Percentiles rank a stretch among this genome's conserved stretches.
Evolutionary conservation across 2,113 vertebrate genomes (phyloP).

Genomic region (Taurulus bubalis): DNA sequence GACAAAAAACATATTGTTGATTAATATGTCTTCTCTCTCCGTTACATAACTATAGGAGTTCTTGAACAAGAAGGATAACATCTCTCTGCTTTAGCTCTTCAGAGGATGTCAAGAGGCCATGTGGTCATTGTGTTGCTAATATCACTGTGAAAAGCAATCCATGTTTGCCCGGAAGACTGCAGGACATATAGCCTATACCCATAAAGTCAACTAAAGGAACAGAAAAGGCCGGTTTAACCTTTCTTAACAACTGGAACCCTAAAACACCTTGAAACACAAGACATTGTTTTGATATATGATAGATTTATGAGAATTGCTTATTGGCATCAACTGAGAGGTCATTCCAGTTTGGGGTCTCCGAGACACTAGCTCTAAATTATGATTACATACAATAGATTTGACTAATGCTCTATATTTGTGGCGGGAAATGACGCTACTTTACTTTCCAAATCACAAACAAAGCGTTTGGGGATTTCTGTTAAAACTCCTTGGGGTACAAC

Average conservation of each 20-base stretch:
- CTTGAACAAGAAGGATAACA: neutral
- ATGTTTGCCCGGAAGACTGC: neutral
- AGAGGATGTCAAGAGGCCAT: neutral
- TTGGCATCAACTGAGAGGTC: neutral
- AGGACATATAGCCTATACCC: neutral
- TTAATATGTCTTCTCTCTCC: constrained; percentile 16
- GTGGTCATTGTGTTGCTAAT: neutral
- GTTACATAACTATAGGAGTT: constrained; percentile 29
- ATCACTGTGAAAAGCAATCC: neutral
- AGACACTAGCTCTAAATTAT: neutral
- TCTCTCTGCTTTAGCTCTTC: constrained; percentile 15
- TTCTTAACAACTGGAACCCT: neutral
- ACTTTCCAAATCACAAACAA: neutral
- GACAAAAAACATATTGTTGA: constrained; percentile 25
- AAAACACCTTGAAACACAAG: neutral
- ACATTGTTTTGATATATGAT: neutral
- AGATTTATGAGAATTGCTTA: neutral
- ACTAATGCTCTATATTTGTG: neutral
- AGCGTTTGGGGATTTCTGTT: neutral
- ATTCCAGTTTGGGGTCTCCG: neutral
- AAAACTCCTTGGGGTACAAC: neutral
- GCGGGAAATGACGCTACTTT: neutral
- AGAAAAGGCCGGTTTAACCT: neutral
- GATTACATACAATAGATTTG: neutral
- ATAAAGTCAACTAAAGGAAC: neutral